phyloP scores from a whole-genome alignment of 2,797 vertebrate genomes.

The Poecilia velifera region DNA sequence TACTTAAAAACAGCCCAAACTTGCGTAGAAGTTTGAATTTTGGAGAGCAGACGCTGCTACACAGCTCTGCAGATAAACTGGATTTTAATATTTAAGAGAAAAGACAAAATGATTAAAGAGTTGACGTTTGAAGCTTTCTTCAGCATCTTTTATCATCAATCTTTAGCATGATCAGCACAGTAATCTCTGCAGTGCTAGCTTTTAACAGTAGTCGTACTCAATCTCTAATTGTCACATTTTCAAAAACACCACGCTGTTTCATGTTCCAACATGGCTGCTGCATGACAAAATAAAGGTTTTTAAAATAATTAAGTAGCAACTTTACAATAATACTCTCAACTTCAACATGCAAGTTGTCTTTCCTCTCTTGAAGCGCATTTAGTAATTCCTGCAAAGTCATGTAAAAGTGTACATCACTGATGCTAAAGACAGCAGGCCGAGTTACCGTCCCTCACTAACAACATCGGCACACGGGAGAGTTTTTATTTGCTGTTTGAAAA shows the following conservation, averaged over 20 bases:
- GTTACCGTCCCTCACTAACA: background rate
- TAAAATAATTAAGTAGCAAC: background rate
- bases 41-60: background rate
- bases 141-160: background rate
- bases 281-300: background rate
- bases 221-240: background rate
- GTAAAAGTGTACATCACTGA: background rate
- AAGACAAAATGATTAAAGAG: background rate
- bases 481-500: background rate
- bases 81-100: background rate
- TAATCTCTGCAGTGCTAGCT: background rate
- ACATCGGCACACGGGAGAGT: background rate
- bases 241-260: background rate
- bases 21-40: background rate
- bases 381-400: background rate
- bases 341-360: background rate
- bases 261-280: background rate
- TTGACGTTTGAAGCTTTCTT: background rate
- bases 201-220: background rate
- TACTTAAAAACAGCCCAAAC: background rate
- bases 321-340: background rate
- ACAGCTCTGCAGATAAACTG: background rate
- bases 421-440: background rate
- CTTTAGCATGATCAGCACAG: background rate
- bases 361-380: background rate